Percentiles rank a stretch among this genome's conserved stretches.
Evolutionary conservation across 2,797 vertebrate species (phyloP).

Genomic region (Chanos chanos): DNA sequence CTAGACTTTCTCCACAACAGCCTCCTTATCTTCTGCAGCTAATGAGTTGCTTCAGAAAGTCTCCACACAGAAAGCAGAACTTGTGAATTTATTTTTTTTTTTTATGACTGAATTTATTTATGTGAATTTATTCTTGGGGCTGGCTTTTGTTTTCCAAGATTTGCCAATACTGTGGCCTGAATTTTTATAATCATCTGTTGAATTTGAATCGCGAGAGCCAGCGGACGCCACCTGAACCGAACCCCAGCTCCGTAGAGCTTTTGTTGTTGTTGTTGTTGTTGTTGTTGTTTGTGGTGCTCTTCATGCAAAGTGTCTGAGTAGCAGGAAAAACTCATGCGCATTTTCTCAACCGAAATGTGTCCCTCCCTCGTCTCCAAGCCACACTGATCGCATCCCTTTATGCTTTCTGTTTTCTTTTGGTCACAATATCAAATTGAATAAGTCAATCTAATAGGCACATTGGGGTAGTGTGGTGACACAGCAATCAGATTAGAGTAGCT

Average conservation of each 20-base stretch:
- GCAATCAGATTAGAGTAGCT: conserved; percentile 39
- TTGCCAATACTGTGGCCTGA: not conserved
- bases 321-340: conserved; percentile 1
- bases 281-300: too few relatives aligned
- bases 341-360: conserved; percentile 1
- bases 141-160: not conserved
- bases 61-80: not conserved
- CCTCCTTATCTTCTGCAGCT: conserved; percentile 9
- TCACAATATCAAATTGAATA: conserved; percentile 43
- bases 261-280: too few relatives aligned
- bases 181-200: not conserved
- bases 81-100: too few relatives aligned
- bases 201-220: not conserved
- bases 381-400: conserved; percentile 25
- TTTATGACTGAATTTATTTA: too few relatives aligned
- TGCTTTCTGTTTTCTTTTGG: conserved; percentile 39
- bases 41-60: conserved; percentile 17
- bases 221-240: too few relatives aligned
- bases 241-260: too few relatives aligned
- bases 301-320: not conserved
- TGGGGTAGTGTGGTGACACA: conserved; percentile 31
- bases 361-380: not conserved
- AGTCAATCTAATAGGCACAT: conserved; percentile 40
- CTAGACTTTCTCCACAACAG: conserved; percentile 1
- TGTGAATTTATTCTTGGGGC: not conserved